phyloP scores from a whole-genome alignment of 2,797 vertebrate species.

The Meriones psammophilus region DNA sequence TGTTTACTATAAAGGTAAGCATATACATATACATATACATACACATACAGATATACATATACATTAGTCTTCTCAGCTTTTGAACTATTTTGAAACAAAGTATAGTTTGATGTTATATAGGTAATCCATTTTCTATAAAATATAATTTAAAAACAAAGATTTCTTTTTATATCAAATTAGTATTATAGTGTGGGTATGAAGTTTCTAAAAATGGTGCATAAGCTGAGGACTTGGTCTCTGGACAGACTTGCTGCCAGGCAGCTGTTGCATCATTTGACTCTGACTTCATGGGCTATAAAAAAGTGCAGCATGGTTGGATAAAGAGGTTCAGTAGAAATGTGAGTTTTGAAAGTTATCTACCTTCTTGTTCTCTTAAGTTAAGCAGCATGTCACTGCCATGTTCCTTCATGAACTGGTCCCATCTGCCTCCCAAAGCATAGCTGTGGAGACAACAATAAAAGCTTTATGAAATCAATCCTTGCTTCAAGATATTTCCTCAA shows the following conservation, averaged over 20 bases:
- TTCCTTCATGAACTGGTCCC: not conserved
- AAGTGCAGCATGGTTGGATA: not conserved
- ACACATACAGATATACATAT: not conserved
- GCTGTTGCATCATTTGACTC: not conserved
- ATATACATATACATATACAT: not conserved
- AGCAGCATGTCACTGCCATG: not conserved
- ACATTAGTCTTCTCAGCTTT: not conserved
- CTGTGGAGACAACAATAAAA: not conserved
- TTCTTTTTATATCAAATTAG: not conserved
- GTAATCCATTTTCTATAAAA: not conserved
- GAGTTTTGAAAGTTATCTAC: not conserved
- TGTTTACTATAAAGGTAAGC: too few relatives aligned
- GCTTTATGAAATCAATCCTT: not conserved
- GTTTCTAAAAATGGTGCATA: not conserved
- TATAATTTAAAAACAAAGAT: not conserved
- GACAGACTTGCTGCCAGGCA: not conserved
- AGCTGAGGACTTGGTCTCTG: not conserved
- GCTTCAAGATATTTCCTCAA: not conserved
- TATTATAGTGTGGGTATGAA: not conserved
- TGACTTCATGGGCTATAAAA: not conserved
- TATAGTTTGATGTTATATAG: not conserved
- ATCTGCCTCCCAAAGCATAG: not conserved
- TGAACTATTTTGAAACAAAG: not conserved
- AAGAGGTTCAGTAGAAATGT: not conserved
- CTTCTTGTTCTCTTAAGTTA: not conserved